Evolutionary conservation across 2,113 vertebrate genomes (phyloP).

Genomic region (Paramisgurnus dabryanus): DNA sequence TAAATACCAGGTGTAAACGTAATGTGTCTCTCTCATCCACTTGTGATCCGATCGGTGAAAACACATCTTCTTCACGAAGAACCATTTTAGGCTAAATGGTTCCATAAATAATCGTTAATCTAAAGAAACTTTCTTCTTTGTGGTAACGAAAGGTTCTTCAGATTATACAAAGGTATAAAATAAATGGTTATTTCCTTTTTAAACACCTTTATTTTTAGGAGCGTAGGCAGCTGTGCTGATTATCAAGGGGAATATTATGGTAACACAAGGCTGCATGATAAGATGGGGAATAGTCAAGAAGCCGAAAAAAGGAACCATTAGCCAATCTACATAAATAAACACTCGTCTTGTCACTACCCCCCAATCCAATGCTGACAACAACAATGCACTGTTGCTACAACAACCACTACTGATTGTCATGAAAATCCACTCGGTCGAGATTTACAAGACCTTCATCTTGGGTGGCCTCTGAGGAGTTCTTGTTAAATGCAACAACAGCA

Average conservation of each 20-base stretch:
- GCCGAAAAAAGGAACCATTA: neutral
- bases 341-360: neutral
- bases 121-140: no score
- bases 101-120: no score
- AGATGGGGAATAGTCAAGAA: slow-evolving; percentile 15
- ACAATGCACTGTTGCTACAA: slow-evolving; percentile 30
- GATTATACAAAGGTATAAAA: no score
- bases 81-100: no score
- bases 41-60: no score
- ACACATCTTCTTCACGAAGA: no score
- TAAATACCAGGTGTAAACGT: no score
- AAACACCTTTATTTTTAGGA: no score
- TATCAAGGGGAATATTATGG: neutral
- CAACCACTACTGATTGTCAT: slow-evolving; percentile 16
- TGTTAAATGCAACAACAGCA: neutral
- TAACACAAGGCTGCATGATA: slow-evolving; percentile 5
- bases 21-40: no score
- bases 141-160: no score
- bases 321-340: slow-evolving; percentile 7
- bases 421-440: slow-evolving; percentile 20
- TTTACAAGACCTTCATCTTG: slow-evolving; percentile 28
- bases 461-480: neutral
- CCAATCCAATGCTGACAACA: neutral
- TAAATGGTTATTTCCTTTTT: neutral
- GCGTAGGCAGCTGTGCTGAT: neutral